Evolutionary conservation across 2,797 vertebrate genomes (phyloP).

Genomic region (Chiroxiphia lanceolata): DNA sequence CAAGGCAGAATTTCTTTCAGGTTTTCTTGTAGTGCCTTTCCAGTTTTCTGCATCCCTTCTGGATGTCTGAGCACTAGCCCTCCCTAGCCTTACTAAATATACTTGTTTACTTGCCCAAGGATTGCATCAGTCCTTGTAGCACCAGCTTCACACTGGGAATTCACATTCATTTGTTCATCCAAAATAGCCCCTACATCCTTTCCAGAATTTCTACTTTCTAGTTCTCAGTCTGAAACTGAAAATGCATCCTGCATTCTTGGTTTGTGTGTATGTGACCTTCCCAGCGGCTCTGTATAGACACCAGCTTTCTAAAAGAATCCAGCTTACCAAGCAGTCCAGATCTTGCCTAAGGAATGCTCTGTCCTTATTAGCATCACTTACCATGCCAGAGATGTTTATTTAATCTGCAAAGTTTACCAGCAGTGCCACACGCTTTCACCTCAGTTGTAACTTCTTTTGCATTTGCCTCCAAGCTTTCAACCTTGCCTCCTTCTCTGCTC

Average conservation of each 20-base stretch:
- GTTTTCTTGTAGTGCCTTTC: neutral
- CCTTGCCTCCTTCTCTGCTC: neutral
- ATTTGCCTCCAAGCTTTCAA: constrained; percentile 36
- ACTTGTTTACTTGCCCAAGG: neutral
- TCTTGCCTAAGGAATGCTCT: constrained; percentile 23
- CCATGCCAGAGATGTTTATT: constrained; percentile 30
- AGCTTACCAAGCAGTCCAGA: neutral
- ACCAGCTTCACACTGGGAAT: neutral
- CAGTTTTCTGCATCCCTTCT: neutral
- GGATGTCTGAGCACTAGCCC: neutral
- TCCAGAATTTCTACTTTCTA: neutral
- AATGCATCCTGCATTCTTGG: neutral
- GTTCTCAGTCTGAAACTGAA: neutral
- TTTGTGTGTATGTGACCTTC: constrained; percentile 17
- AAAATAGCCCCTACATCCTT: neutral
- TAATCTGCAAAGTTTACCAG: constrained; percentile 25
- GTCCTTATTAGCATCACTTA: constrained; percentile 55
- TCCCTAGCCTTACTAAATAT: neutral
- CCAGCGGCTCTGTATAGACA: neutral
- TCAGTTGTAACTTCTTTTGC: constrained; percentile 14
- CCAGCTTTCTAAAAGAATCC: constrained; percentile 26
- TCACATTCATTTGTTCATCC: neutral
- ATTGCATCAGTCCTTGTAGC: neutral
- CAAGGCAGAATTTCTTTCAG: neutral
- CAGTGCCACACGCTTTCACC: constrained; percentile 17